Percentiles rank a stretch among this genome's conserved stretches.
Conservation (phyloP, 2,113 vertebrate species). For the Sminthopsis crassicaudata region DNA sequence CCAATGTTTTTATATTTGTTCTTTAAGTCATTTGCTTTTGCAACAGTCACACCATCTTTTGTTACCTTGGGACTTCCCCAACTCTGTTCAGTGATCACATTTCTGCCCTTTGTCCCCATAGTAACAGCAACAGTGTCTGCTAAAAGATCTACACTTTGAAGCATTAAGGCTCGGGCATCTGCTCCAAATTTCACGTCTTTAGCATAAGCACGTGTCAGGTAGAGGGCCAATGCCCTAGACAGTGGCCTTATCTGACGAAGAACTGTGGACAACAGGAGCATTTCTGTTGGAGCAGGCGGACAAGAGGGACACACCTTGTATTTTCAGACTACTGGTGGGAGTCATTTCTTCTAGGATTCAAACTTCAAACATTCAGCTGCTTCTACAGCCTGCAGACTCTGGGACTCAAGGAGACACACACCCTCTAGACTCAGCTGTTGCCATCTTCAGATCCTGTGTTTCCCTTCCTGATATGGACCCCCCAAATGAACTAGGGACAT, state of each 20-base stretch:
- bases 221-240: constrained; percentile 90
- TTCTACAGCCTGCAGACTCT: too few species aligned
- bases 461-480: too few species aligned
- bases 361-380: too few species aligned
- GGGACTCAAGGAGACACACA: too few species aligned
- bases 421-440: too few species aligned
- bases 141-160: constrained; percentile 97
- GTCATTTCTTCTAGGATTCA: too few species aligned
- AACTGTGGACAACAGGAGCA: constrained; percentile 92
- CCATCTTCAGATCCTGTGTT: too few species aligned
- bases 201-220: constrained; percentile 92
- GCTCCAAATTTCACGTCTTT: constrained; percentile 99
- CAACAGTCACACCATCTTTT: constrained; percentile 98
- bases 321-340: too few species aligned
- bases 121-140: constrained; percentile 97
- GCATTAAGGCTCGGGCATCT: constrained; percentile 97
- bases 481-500: too few species aligned
- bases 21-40: constrained; percentile 97
- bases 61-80: constrained; percentile 99
- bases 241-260: constrained; percentile 91
- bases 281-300: too few species aligned
- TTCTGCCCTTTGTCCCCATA: constrained; percentile 99
- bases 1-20: constrained; percentile 98
- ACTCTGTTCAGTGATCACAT: constrained; percentile 98
- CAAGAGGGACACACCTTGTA: too few species aligned